Base-by-base conservation (phyloP, 2,113 vertebrate species). In the Pachypanchax playfairii region DNA sequence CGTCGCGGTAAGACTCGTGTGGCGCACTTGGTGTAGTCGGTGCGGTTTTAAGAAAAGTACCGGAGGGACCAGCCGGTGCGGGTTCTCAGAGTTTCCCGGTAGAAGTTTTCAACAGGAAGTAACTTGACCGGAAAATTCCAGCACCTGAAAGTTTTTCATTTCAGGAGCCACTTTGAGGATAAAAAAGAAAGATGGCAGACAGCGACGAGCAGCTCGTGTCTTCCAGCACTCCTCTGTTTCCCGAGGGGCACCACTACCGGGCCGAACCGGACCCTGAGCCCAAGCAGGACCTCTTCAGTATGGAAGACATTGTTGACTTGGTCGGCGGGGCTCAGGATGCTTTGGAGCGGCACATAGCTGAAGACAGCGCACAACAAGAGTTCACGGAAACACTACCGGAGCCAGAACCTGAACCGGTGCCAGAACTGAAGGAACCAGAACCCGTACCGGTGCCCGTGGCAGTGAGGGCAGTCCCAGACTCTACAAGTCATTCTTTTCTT, bases 241-340 rank as follows among this genome's bases (percentile, higher is more conserved):
- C 44, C 4, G 84, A 57, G 33, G 44, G 58, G 25, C 83, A 88
- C 75, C 79, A 82, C 59, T 87, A 85, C 75, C 50, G 80, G 63
- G 48, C 66, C 60, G 83, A 79, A 3, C 66, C 69, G 31, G 59
- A 73, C 2, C 47, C 50, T 7, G 83, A 73, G 18, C 54, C 53
- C 53, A 44, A 47, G 13, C 61, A 46, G 33, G 78, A 86, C 50
- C 65, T 58, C 14, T 78, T 70, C 71, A 49, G 35, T 26, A 0
- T 60, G 48, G 87, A 91, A 4, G 90, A 91, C 6, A 91, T 91
- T 26, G 82, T 91, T 70, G 90, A 91, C 76, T 35, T 91, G 61
- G 86, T 89, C 71, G 90, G 90, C 42, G 90, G 90, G 6, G 88
- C 85, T 42, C 78, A 70, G 61, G 89, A 89, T 72, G 87, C 89